A percentile compares a stretch with the other conserved stretches of the same genome.
Evolutionary conservation across 2,888 invertebrate genomes (phyloP).

Genomic region (Rhingia campestris): DNA sequence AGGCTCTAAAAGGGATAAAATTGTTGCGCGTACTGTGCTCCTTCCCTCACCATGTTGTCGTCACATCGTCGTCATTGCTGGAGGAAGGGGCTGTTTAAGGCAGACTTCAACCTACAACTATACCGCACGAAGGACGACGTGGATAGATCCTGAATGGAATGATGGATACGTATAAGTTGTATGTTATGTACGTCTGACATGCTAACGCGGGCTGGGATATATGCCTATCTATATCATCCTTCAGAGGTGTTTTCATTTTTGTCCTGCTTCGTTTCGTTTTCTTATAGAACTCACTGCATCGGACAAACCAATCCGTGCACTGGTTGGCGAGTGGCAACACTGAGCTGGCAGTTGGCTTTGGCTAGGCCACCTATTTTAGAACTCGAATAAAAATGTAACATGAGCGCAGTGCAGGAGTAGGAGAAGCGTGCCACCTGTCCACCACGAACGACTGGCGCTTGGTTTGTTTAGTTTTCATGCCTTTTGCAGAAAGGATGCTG

Average conservation of each 20-base stretch:
- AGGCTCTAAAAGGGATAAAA: conserved; percentile 67
- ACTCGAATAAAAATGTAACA: conserved; percentile 50
- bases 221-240: conserved; percentile 29
- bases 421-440: conserved; percentile 30
- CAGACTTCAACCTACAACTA: not conserved
- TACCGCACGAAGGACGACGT: not conserved
- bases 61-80: conserved; percentile 10
- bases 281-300: conserved; percentile 8
- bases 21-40: conserved; percentile 64
- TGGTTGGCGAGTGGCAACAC: conserved; percentile 15
- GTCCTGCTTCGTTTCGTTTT: not conserved
- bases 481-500: conserved; percentile 52
- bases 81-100: conserved; percentile 2
- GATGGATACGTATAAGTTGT: conserved; percentile 47
- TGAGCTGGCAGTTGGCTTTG: conserved; percentile 23
- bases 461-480: conserved; percentile 60
- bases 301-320: not conserved
- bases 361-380: conserved; percentile 32
- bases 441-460: not conserved
- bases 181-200: conserved; percentile 57
- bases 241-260: not conserved
- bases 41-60: conserved; percentile 1
- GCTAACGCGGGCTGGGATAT: conserved; percentile 45
- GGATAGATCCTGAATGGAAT: conserved; percentile 24
- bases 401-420: not conserved